Percentiles rank a stretch among this genome's conserved stretches.
phyloP scores from a whole-genome alignment of 2,797 vertebrate genomes.

The Neostethus bicornis region DNA sequence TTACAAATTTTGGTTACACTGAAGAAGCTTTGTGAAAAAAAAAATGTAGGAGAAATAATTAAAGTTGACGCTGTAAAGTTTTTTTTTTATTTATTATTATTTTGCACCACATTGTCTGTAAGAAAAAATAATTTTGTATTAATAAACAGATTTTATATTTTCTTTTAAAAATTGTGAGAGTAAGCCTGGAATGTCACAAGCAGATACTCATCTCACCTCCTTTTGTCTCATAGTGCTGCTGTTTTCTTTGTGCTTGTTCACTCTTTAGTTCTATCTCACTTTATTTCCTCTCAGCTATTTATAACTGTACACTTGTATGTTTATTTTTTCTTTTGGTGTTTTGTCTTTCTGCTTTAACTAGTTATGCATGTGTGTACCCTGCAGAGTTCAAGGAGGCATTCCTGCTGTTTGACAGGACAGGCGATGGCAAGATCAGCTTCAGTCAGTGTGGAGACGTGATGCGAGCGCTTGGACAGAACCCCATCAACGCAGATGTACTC shows the following conservation, averaged over 20 bases:
- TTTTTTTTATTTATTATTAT: not conserved
- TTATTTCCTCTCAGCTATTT: not conserved
- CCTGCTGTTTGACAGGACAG: slow-evolving; percentile 92
- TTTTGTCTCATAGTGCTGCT: slow-evolving; percentile 15
- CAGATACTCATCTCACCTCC: slow-evolving; percentile 2
- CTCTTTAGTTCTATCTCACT: slow-evolving; percentile 17
- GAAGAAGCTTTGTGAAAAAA: too few species aligned
- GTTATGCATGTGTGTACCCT: slow-evolving; percentile 21
- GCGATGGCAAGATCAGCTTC: slow-evolving; percentile 91
- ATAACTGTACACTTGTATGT: slow-evolving; percentile 14
- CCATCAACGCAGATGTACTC: slow-evolving; percentile 93
- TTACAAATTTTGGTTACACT: not conserved
- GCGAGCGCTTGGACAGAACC: slow-evolving; percentile 94
- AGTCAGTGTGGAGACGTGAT: slow-evolving; percentile 94
- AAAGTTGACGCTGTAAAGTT: too few species aligned
- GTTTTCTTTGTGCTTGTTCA: slow-evolving; percentile 23
- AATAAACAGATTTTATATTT: not conserved
- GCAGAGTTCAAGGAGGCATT: slow-evolving; percentile 97
- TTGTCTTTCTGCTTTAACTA: slow-evolving; percentile 10
- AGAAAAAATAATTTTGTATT: not conserved
- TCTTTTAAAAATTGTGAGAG: not conserved
- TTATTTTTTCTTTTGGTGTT: not conserved
- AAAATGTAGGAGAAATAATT: too few species aligned
- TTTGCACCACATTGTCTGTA: not conserved
- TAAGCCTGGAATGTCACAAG: not conserved